phyloP scores from a whole-genome alignment of 2,113 vertebrate genomes.

The Tragelaphus strepsiceros region DNA sequence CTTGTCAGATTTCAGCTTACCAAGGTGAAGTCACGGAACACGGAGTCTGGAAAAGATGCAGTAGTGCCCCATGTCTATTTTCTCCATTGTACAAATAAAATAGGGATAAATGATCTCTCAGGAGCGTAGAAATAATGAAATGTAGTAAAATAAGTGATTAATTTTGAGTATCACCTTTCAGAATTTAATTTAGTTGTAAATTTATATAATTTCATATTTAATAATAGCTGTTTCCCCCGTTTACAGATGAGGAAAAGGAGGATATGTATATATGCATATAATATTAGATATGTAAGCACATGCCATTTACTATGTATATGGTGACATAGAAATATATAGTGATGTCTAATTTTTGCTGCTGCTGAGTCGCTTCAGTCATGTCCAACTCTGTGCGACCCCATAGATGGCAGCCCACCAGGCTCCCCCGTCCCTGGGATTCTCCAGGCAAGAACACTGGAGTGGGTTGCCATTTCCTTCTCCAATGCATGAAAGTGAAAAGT shows the following conservation, averaged over 20 bases:
- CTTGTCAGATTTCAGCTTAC: slow-evolving; percentile 30
- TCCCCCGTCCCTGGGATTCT: too few relatives aligned
- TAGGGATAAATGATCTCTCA: not conserved
- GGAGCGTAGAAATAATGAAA: not conserved
- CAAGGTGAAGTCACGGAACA: not conserved
- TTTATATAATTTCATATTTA: not conserved
- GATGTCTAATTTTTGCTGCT: not conserved
- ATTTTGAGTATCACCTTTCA: slow-evolving; percentile 29
- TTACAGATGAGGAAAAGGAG: not conserved
- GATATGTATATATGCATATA: not conserved
- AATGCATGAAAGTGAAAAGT: too few relatives aligned
- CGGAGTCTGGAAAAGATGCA: not conserved
- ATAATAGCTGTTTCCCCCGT: not conserved
- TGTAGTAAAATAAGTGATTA: not conserved
- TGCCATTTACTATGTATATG: not conserved
- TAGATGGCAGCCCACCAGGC: too few relatives aligned
- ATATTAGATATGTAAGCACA: not conserved
- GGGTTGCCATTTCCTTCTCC: too few relatives aligned
- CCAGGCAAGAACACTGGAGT: too few relatives aligned
- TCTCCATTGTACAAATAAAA: not conserved
- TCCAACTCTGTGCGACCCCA: too few relatives aligned
- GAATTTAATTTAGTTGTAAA: not conserved
- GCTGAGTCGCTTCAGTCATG: too few relatives aligned
- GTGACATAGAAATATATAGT: slow-evolving; percentile 4
- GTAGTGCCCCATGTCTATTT: not conserved